Percentiles rank a stretch among this genome's conserved stretches.
Conservation (phyloP, 2,113 vertebrate genomes). For the Cavia porcellus region DNA sequence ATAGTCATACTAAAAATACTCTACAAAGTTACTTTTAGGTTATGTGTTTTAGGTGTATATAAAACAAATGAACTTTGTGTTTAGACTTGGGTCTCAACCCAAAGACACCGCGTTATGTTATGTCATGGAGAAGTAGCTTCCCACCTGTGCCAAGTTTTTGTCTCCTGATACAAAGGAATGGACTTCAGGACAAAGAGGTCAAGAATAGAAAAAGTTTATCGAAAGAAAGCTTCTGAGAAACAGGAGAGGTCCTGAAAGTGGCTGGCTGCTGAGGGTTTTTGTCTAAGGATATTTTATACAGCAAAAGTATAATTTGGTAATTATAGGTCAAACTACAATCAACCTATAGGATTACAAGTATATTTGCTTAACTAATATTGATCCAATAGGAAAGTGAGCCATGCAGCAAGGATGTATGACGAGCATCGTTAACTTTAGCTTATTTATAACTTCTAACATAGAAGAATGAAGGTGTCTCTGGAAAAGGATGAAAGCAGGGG, state of each 20-base stretch:
- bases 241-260: background rate
- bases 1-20: background rate
- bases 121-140: background rate
- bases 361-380: background rate
- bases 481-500: background rate
- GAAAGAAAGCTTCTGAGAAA: background rate
- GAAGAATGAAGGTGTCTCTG: background rate
- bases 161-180: background rate
- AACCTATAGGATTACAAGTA: background rate
- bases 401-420: background rate
- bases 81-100: background rate
- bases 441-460: background rate
- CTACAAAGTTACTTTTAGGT: background rate
- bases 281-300: background rate
- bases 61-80: background rate
- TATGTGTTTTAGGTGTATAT: background rate
- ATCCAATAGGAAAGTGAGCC: background rate
- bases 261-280: background rate
- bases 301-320: background rate
- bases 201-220: background rate
- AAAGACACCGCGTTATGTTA: background rate
- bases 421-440: background rate
- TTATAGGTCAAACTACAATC: background rate
- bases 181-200: background rate
- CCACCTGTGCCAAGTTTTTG: background rate